Base-by-base conservation (phyloP, 2,888 invertebrate genomes). In the Girardia tigrina region DNA sequence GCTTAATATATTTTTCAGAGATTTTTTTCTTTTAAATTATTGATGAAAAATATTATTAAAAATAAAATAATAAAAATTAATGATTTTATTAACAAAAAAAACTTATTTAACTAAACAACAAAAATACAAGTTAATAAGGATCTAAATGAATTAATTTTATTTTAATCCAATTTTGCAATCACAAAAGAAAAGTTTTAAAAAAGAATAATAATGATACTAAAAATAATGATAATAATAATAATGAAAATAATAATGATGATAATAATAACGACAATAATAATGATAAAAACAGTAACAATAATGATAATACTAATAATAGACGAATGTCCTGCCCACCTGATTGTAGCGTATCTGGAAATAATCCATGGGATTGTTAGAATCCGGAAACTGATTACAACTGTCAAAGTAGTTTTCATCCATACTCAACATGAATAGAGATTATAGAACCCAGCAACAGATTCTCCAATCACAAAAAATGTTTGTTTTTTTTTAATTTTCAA, bases 361-460 rank as follows among this genome's bases (percentile, higher is more conserved):
- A 29, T 75, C 75, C 75, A 75, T 75, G 16, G 75, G 75, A 75
- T 75, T 75, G 75, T 75, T 75, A 0, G 75, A 75, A 29, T 75
- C 75, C 16, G 75, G 75, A 42, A 75, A 75, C 6, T 75, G 75
- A n/a, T 73, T 73, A 29, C 36, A 73, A 73, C 29, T 73, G n/a
- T 73, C 73, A 73, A 73, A 73, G 36, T 73, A 73, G 28, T 36
- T 36, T 28, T 36, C 73, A 73, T 73, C 73, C 73, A 73, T 73
- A 56, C 56, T 23, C 56, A 56, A 56, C 56, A 56, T 56, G 4
- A 56, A 56, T 56, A 56, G 23, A 56, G 36, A 56, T 56, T 56
- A n/a, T 12, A 20, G n/a, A n/a, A n/a, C n/a, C n/a, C n/a, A 56
- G 56, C n/a, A 56, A 56, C 56, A 12, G 23, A 8, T 56, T 56